Evolutionary conservation across 2,888 invertebrate genomes (phyloP), one percentile per base, ranked within the genome.

Genomic region (Ethmia dodecea): DNA sequence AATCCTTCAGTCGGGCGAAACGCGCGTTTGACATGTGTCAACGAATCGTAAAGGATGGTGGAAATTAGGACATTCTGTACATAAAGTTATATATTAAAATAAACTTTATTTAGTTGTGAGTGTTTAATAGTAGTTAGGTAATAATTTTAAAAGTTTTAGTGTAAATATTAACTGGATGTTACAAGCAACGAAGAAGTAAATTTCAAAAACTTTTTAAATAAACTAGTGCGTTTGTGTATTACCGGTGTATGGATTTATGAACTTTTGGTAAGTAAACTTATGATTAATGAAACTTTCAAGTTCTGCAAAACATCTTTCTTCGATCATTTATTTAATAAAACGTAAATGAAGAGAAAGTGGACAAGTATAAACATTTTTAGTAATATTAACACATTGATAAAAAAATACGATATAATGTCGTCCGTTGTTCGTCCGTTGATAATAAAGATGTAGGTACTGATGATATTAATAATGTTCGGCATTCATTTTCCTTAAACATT

Each of bases 1-100:
- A 37, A 37, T 39, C 49, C 53, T 56, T 45, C 43, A 45, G 54
- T 48, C 46, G 47, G 38, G 43, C 33, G 13, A 28, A 11, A 49
- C 59, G 59, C 47, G 49, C 51, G 48, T 43, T 51, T 56, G 52
- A 43, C 47, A 55, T 47, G 48, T 57, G 54, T 58, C 52, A 52
- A 40, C 42, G 32, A 34, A 32, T 35, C 27, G 38, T 26, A 39
- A 40, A 38, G 42, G 40, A 48, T 42, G 49, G 45, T 51, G 48
- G 49, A 50, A 39, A 50, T 52, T 46, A 49, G 38, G 32, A 43
- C 49, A 47, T 31, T 34, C 42, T 52, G 46, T 47, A 26, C 34
- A 40, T 35, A 35, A 22, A 11, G 29, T 26, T 24, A 20, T 26
- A 13, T 20, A 29, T 33, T 27, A 30, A 37, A 42, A 15, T 12